These are phyloP conservation scores for Clarias fuscus DNA, from an alignment of 2,797 vertebrate genomes.

Conservation along the genomic window DNA sequence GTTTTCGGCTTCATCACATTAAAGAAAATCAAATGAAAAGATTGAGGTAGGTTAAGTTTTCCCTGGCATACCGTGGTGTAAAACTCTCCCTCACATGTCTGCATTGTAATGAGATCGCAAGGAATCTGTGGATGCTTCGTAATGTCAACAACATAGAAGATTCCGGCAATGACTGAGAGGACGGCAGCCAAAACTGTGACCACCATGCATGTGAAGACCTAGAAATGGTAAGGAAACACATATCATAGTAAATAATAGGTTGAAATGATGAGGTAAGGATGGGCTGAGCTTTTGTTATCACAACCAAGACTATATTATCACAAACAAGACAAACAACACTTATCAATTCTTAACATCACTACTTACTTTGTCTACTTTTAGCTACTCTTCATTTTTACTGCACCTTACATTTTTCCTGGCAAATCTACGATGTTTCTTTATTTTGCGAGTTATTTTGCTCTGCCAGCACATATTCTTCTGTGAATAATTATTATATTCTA, in stretches of 20 bases:
- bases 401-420: too few relatives aligned
- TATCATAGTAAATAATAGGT: not conserved
- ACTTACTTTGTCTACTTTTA: not conserved
- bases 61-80: slow-evolving; percentile 48
- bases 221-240: slow-evolving; percentile 19
- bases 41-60: not conserved
- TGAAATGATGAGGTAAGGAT: not conserved
- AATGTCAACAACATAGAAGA: slow-evolving; percentile 70
- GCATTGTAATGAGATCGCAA: not conserved
- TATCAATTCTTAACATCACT: not conserved
- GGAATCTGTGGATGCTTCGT: not conserved
- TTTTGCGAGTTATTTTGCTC: too few relatives aligned
- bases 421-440: too few relatives aligned
- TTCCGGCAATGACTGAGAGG: slow-evolving; percentile 64
- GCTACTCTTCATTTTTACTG: too few relatives aligned
- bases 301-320: not conserved
- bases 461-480: too few relatives aligned
- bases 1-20: not conserved
- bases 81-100: slow-evolving; percentile 8
- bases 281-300: not conserved
- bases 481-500: too few relatives aligned
- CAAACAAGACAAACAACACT: not conserved
- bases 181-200: slow-evolving; percentile 50
- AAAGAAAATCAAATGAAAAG: not conserved
- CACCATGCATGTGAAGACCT: slow-evolving; percentile 64